A percentile compares a stretch with the other conserved stretches of the same genome.
Conservation (phyloP, 1,140 invertebrate species). For the Diachasma alloeum region DNA sequence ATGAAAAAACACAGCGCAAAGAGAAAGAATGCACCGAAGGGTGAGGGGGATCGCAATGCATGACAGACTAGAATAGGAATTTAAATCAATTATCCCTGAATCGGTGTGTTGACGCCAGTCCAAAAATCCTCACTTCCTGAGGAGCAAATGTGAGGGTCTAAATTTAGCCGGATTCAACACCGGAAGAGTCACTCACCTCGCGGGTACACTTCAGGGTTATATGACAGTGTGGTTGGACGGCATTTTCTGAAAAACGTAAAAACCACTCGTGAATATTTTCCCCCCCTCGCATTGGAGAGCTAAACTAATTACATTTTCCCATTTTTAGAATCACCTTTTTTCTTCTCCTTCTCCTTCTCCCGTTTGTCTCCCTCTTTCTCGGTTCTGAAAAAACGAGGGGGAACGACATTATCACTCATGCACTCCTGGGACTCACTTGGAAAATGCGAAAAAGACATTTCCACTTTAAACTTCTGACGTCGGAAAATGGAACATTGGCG, state of each 20-base stretch:
- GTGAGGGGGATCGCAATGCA: neutral
- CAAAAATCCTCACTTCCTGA: conserved; percentile 15
- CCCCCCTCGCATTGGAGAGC: neutral
- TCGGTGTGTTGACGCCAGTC: neutral
- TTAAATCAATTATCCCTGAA: neutral
- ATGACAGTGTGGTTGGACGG: conserved; percentile 87
- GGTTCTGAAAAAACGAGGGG: conserved; percentile 47
- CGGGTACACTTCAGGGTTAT: conserved; percentile 90
- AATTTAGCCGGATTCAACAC: conserved; percentile 32
- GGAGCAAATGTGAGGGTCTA: conserved; percentile 35
- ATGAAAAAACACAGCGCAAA: neutral
- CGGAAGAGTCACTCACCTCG: conserved; percentile 74
- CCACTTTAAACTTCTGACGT: neutral
- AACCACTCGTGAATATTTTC: neutral
- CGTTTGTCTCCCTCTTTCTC: conserved; percentile 59
- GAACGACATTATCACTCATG: neutral
- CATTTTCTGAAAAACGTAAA: conserved; percentile 60
- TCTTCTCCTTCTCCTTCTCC: conserved; percentile 61
- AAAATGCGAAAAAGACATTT: neutral
- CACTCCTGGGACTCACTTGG: neutral
- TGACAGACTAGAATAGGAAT: neutral
- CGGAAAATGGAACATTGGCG: neutral
- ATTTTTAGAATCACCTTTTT: conserved; percentile 49
- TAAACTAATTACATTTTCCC: neutral
- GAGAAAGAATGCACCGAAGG: neutral